Evolutionary conservation across 2,797 vertebrate species (phyloP).

Genomic region (Rhadinocentrus ornatus): DNA sequence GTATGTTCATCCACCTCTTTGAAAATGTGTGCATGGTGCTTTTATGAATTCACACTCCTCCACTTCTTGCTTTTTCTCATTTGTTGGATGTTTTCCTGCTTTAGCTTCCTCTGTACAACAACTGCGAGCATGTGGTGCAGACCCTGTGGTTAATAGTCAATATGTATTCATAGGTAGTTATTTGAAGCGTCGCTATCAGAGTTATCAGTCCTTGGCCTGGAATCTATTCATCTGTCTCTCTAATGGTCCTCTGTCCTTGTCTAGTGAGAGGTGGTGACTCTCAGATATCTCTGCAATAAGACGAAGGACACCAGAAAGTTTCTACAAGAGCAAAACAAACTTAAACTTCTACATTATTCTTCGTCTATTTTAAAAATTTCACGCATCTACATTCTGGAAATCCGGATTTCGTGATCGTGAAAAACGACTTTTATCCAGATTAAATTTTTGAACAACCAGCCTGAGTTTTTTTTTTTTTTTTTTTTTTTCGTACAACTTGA

Average conservation of each 20-base stretch:
- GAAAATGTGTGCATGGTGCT: constrained; percentile 36
- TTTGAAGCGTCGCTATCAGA: constrained; percentile 37
- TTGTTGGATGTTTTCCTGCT: constrained; percentile 27
- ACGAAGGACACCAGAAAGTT: neutral
- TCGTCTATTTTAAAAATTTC: constrained; percentile 34
- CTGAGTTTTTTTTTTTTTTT: too few relatives aligned
- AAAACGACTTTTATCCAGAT: too few relatives aligned
- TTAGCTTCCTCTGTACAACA: neutral
- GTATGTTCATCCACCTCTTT: constrained; percentile 64
- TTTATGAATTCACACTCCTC: constrained; percentile 27
- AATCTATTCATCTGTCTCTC: constrained; percentile 54
- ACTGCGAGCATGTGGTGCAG: constrained; percentile 8
- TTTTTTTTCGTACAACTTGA: neutral
- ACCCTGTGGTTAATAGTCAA: constrained; percentile 35
- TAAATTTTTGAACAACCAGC: too few relatives aligned
- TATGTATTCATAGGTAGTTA: constrained; percentile 63
- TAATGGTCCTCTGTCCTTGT: constrained; percentile 61
- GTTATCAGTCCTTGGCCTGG: constrained; percentile 58
- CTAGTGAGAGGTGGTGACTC: constrained; percentile 16
- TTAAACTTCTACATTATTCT: neutral
- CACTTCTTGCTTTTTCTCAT: constrained; percentile 33
- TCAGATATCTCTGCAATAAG: constrained; percentile 11
- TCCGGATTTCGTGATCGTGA: too few relatives aligned
- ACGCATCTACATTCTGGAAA: too few relatives aligned
- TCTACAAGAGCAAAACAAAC: neutral